Percentiles rank a stretch among this genome's conserved stretches.
Evolutionary conservation across 2,113 vertebrate genomes (phyloP).

Genomic region (Paedocypris sp.): DNA sequence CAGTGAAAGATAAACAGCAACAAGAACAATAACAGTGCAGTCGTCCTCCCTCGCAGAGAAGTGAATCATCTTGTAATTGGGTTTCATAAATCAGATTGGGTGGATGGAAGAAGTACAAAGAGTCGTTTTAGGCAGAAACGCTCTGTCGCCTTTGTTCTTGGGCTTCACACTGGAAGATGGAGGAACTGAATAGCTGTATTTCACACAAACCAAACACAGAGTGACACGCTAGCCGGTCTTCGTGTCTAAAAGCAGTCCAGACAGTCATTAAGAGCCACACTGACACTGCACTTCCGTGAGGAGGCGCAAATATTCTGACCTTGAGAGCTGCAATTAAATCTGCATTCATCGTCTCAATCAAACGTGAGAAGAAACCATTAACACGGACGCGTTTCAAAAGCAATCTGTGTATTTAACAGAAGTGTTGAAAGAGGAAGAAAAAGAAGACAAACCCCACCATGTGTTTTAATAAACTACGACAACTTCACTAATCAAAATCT

Average conservation of each 20-base stretch:
- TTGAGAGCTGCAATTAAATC: too few relatives aligned
- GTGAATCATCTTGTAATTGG: slow-evolving; percentile 8
- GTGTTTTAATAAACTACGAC: too few relatives aligned
- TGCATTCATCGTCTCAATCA: too few relatives aligned
- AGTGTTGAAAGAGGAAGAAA: too few relatives aligned
- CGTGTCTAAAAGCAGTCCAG: not conserved
- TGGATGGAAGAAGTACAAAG: slow-evolving; percentile 7
- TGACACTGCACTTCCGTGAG: not conserved
- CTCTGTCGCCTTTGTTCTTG: not conserved
- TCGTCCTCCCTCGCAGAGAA: slow-evolving; percentile 1
- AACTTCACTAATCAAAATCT: too few relatives aligned
- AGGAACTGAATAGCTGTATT: not conserved
- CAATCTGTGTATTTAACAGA: too few relatives aligned
- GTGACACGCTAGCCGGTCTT: not conserved
- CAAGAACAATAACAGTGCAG: not conserved
- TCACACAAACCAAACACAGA: not conserved
- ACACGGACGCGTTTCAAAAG: too few relatives aligned
- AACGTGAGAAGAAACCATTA: too few relatives aligned
- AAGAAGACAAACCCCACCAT: too few relatives aligned
- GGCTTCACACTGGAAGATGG: not conserved
- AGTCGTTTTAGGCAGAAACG: not conserved
- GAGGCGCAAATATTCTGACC: too few relatives aligned
- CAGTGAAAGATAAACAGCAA: too few relatives aligned
- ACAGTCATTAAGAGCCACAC: not conserved
- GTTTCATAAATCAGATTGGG: slow-evolving; percentile 2